A percentile compares a stretch with the other conserved stretches of the same genome.
These are phyloP conservation scores for Spinus pinus DNA, from an alignment of 2,797 vertebrate genomes.

Conservation along the genomic window DNA sequence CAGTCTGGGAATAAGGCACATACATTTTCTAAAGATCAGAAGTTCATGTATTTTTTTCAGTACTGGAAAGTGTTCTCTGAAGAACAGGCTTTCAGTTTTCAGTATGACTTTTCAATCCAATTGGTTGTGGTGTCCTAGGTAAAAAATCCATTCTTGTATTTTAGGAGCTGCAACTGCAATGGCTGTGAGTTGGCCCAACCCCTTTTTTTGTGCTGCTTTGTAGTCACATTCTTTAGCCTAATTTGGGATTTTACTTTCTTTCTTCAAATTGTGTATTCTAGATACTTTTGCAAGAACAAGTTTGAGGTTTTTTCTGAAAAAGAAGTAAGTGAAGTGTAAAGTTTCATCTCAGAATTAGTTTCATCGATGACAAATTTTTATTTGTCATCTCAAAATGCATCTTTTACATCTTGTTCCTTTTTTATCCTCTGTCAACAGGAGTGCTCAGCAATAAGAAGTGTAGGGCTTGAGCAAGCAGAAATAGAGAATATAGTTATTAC, in stretches of 20 bases:
- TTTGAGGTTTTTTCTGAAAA: neutral
- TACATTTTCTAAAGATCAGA: neutral
- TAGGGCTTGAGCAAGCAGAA: neutral
- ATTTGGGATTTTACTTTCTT: neutral
- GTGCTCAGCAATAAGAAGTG: neutral
- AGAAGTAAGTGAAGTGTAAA: neutral
- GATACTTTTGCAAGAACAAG: neutral
- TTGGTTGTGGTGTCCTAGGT: neutral
- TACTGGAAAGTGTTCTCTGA: neutral
- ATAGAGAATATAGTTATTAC: neutral
- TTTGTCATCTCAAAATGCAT: neutral
- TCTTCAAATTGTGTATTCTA: neutral
- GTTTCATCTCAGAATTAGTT: neutral
- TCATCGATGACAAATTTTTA: neutral
- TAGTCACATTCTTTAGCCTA: neutral
- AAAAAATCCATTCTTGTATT: neutral
- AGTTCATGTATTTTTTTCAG: neutral
- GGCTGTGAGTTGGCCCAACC: neutral
- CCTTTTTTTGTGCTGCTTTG: neutral
- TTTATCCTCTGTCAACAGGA: neutral
- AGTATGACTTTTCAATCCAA: neutral
- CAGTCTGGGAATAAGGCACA: neutral
- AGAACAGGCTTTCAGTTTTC: conserved; percentile 3
- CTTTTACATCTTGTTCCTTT: neutral
- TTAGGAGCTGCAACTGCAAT: neutral